These are phyloP conservation scores for Cirrhinus mrigala DNA, from an alignment of 2,797 vertebrate species.

Conservation along the genomic window DNA sequence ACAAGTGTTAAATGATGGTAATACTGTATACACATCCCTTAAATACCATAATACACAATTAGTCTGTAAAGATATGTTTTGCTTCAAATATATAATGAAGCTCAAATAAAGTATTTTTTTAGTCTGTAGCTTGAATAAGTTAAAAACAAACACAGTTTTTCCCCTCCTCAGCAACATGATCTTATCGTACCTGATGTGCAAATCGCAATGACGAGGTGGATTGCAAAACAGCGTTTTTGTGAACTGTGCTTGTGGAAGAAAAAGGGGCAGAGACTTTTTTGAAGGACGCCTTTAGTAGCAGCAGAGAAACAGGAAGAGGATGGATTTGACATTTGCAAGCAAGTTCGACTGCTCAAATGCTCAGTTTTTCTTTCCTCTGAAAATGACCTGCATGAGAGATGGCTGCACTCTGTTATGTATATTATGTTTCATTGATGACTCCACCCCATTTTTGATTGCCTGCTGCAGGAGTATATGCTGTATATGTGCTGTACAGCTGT, in stretches of 20 bases:
- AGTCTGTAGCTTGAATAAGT: not conserved
- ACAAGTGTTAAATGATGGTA: not conserved
- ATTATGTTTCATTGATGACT: not conserved
- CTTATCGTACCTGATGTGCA: conserved; percentile 45
- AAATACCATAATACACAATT: not conserved
- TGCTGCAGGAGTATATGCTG: conserved; percentile 5
- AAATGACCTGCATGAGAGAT: not conserved
- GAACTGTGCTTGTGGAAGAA: conserved; percentile 47
- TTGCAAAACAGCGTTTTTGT: conserved; percentile 54
- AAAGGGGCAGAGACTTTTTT: conserved; percentile 4
- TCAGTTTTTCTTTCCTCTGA: not conserved
- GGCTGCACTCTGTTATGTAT: not conserved
- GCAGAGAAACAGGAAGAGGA: conserved; percentile 19
- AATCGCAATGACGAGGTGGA: conserved; percentile 53
- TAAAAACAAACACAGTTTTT: conserved; percentile 70
- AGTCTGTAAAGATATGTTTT: conserved; percentile 1
- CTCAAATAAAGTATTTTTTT: not conserved
- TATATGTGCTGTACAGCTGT: not conserved
- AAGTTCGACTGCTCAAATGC: not conserved
- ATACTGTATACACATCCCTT: not conserved
- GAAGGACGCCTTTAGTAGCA: conserved; percentile 9
- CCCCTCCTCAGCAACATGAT: conserved; percentile 67
- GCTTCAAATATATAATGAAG: not conserved
- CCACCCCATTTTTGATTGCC: conserved; percentile 6
- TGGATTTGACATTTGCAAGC: not conserved